Conservation (phyloP, 2,113 vertebrate genomes). For the Sterrhoptilus dennistouni region DNA sequence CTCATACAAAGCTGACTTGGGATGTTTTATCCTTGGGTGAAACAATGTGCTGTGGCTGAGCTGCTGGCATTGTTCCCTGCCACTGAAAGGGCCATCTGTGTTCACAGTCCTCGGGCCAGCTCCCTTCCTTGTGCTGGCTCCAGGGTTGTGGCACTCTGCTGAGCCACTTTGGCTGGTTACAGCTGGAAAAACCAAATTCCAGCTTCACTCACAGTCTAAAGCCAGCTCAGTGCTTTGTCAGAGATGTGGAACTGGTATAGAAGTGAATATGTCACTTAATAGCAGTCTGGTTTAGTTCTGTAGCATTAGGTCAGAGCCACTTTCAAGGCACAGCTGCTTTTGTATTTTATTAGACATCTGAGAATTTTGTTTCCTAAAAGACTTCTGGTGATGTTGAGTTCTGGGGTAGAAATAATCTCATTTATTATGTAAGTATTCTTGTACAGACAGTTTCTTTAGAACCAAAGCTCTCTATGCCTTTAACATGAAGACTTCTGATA, state of each 20-base stretch:
- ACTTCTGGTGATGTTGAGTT: neutral
- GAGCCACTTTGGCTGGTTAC: neutral
- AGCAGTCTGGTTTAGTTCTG: neutral
- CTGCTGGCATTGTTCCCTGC: neutral
- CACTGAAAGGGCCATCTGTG: neutral
- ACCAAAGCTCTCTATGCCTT: neutral
- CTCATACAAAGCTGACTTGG: neutral
- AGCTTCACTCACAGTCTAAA: neutral
- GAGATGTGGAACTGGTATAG: neutral
- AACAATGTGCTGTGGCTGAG: neutral
- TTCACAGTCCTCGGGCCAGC: fast-evolving
- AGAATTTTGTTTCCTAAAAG: neutral
- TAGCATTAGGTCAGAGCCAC: neutral
- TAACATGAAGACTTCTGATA: neutral
- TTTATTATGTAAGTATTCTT: neutral
- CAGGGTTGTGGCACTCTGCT: fast-evolving
- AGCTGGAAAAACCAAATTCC: neutral
- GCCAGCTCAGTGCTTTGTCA: neutral
- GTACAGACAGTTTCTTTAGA: neutral
- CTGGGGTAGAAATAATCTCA: neutral
- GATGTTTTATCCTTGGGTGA: neutral
- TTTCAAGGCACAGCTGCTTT: neutral
- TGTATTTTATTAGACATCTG: neutral
- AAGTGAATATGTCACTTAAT: neutral
- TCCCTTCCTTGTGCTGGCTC: neutral